Percentiles rank a stretch among this genome's conserved stretches.
Evolutionary conservation across 2,797 vertebrate species (phyloP).

Genomic region (Myripristis murdjan): DNA sequence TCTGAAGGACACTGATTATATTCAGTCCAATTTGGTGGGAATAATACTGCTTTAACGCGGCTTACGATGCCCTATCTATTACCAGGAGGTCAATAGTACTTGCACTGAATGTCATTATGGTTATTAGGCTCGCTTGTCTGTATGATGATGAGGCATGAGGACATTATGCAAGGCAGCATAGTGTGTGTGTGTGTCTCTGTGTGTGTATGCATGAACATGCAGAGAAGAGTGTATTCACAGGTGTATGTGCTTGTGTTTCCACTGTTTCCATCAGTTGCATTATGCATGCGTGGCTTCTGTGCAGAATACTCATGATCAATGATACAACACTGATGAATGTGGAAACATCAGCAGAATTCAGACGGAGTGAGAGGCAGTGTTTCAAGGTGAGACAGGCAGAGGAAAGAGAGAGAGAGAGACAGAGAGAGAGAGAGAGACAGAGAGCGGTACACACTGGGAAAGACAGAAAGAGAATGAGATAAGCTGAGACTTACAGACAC

Average conservation of each 20-base stretch:
- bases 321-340: conserved; percentile 25
- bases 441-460: conserved; percentile 26
- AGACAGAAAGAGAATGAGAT: conserved; percentile 29
- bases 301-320: conserved; percentile 37
- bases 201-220: conserved; percentile 36
- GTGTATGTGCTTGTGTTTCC: conserved; percentile 48
- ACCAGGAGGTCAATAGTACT: conserved; percentile 78
- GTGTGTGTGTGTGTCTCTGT: neutral
- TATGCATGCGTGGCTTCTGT: conserved; percentile 44
- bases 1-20: conserved; percentile 56
- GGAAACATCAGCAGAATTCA: conserved; percentile 25
- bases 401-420: conserved; percentile 17
- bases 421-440: conserved; percentile 2
- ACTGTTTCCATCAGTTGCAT: conserved; percentile 30
- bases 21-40: conserved; percentile 48
- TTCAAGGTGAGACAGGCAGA: too few species aligned
- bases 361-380: neutral
- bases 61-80: conserved; percentile 65
- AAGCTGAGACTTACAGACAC: conserved; percentile 24
- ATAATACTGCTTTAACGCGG: conserved; percentile 47
- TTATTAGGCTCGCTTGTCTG: conserved; percentile 71
- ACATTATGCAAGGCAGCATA: conserved; percentile 64
- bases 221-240: conserved; percentile 52
- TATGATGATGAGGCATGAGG: conserved; percentile 71
- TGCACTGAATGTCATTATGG: conserved; percentile 79